phyloP scores from a whole-genome alignment of 2,888 invertebrate species.

The Sialis fuliginosa region DNA sequence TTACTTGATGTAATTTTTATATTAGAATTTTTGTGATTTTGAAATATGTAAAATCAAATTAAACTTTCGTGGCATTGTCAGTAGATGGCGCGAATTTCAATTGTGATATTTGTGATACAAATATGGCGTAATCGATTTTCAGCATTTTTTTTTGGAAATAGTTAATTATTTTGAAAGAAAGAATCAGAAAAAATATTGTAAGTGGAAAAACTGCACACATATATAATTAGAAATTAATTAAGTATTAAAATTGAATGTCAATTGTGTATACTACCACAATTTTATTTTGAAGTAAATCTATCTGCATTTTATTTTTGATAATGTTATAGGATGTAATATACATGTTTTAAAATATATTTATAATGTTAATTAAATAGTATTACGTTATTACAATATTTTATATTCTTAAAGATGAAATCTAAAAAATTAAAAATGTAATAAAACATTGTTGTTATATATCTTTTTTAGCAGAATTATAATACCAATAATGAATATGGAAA shows the following conservation, averaged over 20 bases:
- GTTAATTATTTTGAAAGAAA: background rate
- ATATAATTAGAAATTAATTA: background rate
- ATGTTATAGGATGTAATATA: background rate
- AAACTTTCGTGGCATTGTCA: conserved; percentile 3
- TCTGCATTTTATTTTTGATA: background rate
- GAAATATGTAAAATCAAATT: background rate
- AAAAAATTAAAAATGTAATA: too few relatives aligned
- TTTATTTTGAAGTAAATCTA: background rate
- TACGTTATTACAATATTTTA: too few relatives aligned
- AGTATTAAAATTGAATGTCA: background rate
- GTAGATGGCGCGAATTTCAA: conserved; percentile 10
- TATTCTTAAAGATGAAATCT: too few relatives aligned
- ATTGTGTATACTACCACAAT: background rate
- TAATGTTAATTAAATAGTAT: too few relatives aligned
- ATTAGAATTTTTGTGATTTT: background rate
- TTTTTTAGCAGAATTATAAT: too few relatives aligned
- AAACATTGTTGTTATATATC: too few relatives aligned
- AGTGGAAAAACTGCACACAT: background rate
- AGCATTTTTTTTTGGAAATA: too few relatives aligned
- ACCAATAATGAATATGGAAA: background rate
- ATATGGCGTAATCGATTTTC: conserved; percentile 7
- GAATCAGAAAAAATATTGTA: background rate
- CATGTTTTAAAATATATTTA: background rate
- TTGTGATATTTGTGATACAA: background rate
- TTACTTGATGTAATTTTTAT: background rate